Evolutionary conservation across 2,113 vertebrate species (phyloP), one percentile per base, ranked within the genome.

Genomic region (Kryptolebias marmoratus): DNA sequence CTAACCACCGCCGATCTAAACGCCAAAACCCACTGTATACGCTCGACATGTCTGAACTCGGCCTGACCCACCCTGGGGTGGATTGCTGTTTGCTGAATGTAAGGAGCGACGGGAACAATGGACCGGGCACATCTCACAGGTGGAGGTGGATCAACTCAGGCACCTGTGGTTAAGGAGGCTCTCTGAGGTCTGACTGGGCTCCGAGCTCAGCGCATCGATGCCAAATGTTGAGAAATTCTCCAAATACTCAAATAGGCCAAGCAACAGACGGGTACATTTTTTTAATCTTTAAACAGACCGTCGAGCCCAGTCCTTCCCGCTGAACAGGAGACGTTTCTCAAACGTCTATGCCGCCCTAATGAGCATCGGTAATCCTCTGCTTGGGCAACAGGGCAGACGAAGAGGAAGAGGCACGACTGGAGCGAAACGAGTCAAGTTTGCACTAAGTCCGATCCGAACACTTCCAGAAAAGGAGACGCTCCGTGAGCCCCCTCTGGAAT

Each of bases 391-490:
- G 60, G 58, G 22, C 31, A 73, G 63, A 62, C 54, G 28, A 63
- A 50, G 31, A 60, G 61, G 39, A 39, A 18, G 10, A 72, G 30
- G 36, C 14, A 28, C 65, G 62, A 83, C 60, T 54, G 7, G 81
- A 83, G 83, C 78, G 68, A 78, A 84, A 71, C 45, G 22, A 58
- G 73, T 28, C 45, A 52, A 79, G 57, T 75, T 49, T 77, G 22
- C 55, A n/a, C 11, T 31, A 68, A 54, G 65, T 75, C 65, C 18
- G 71, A 77, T 63, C 62, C n/a, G 44, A 87, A 86, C 82, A 90
- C 78, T 88, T 91, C 91, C 91, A 91, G 82, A 91, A 91, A 92
- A 90, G 91, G 91, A 91, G 89, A 90, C 18, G 6, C 65, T 88
- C 60, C 68, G 77, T 75, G 63, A n/a, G 9, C 69, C 61, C 16